Conservation (phyloP, 1,140 invertebrate species). For the Neuroterus valhalla region DNA sequence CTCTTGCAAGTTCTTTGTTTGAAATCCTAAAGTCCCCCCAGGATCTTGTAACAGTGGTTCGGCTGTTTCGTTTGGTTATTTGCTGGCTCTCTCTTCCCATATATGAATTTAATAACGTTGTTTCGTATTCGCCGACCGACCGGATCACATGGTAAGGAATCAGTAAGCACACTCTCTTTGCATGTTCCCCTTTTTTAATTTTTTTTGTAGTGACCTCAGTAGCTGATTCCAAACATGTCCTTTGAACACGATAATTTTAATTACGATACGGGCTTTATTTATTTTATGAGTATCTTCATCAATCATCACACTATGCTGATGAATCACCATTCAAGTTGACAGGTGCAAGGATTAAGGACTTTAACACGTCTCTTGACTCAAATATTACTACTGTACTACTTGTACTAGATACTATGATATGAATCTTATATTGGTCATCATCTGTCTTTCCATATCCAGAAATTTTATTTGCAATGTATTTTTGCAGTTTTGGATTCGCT, state of each 20-base stretch:
- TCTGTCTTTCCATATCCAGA: too few species aligned
- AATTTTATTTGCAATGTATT: too few species aligned
- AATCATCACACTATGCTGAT: neutral
- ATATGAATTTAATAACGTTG: slow-evolving; percentile 55
- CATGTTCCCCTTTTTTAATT: neutral
- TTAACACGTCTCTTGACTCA: too few species aligned
- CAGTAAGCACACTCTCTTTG: neutral
- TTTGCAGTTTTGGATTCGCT: too few species aligned
- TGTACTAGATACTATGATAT: too few species aligned
- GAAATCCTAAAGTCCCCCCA: neutral
- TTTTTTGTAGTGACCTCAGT: slow-evolving; percentile 1
- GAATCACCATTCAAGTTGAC: neutral
- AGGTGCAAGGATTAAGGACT: neutral
- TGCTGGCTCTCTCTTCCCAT: slow-evolving; percentile 57
- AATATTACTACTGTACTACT: too few species aligned
- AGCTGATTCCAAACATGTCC: neutral
- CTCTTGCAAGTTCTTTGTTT: slow-evolving; percentile 4
- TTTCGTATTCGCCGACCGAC: slow-evolving; percentile 38
- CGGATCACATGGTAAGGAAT: neutral
- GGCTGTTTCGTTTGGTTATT: slow-evolving; percentile 5
- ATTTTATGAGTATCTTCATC: slow-evolving; percentile 12
- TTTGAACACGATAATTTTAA: neutral
- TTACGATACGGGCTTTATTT: slow-evolving; percentile 4
- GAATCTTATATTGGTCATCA: too few species aligned
- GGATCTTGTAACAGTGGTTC: slow-evolving; percentile 18